Percentiles rank a stretch among this genome's conserved stretches.
These are phyloP conservation scores for Chelonus insularis DNA, from an alignment of 1,140 invertebrate genomes.

Conservation along the genomic window DNA sequence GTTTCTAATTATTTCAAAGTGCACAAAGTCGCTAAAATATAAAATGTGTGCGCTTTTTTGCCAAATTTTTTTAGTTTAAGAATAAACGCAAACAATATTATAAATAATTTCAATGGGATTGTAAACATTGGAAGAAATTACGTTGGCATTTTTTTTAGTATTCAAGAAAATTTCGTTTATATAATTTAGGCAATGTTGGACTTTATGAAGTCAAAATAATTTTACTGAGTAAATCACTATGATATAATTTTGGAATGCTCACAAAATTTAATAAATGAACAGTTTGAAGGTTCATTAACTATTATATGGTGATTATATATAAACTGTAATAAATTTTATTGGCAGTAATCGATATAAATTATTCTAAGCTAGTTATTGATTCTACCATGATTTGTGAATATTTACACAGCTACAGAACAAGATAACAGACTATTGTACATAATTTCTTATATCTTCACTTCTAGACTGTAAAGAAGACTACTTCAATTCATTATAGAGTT, in stretches of 20 bases:
- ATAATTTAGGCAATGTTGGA: too few relatives aligned
- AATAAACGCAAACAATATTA: too few relatives aligned
- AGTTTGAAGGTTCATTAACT: too few relatives aligned
- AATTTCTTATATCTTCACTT: background rate
- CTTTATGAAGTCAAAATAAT: too few relatives aligned
- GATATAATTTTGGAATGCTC: too few relatives aligned
- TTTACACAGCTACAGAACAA: slow-evolving; percentile 20
- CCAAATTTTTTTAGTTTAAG: background rate
- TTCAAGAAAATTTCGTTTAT: too few relatives aligned
- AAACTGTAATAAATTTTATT: slow-evolving; percentile 1
- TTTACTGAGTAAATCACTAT: too few relatives aligned
- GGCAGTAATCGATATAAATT: slow-evolving; percentile 17
- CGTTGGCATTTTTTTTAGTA: too few relatives aligned
- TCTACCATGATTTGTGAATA: background rate
- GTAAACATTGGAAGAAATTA: too few relatives aligned
- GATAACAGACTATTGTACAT: background rate
- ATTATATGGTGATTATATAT: background rate
- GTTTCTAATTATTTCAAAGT: slow-evolving; percentile 4
- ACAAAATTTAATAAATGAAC: too few relatives aligned
- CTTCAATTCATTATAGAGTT: background rate
- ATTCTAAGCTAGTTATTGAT: slow-evolving; percentile 1
- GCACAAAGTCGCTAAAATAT: slow-evolving; percentile 18
- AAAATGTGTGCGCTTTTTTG: slow-evolving; percentile 21
- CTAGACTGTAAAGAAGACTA: background rate
- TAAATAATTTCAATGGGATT: too few relatives aligned